Conservation (phyloP, 1,140 invertebrate species). For the Drosophila sucinea region DNA sequence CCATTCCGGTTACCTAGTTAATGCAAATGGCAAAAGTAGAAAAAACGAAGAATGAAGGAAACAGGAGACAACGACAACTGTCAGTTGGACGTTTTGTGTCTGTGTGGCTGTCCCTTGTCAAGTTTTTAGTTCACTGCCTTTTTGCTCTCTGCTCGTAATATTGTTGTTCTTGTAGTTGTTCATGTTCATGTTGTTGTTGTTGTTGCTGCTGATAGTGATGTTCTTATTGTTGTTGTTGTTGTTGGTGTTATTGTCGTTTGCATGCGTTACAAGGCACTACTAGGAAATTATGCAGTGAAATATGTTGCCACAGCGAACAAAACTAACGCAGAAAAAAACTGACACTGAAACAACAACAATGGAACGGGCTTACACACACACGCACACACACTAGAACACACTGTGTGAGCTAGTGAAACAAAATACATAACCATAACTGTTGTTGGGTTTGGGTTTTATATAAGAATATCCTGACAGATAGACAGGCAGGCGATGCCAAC, state of each 20-base stretch:
- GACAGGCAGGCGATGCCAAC: conserved; percentile 53
- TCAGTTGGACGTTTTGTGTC: conserved; percentile 69
- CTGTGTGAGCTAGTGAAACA: conserved; percentile 11
- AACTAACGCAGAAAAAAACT: conserved; percentile 29
- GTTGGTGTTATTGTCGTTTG: conserved; percentile 65
- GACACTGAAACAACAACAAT: conserved; percentile 37
- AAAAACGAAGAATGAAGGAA: conserved; percentile 27
- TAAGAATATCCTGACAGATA: conserved; percentile 63
- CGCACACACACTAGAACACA: conserved; percentile 6
- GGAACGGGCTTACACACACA: conserved; percentile 25
- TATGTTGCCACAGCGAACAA: conserved; percentile 68
- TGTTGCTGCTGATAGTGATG: conserved; percentile 10
- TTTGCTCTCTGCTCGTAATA: conserved; percentile 30
- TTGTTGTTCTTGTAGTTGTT: conserved; percentile 36
- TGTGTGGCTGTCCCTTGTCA: conserved; percentile 76
- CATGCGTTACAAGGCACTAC: conserved; percentile 64
- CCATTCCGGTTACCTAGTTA: conserved; percentile 13
- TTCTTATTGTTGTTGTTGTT: conserved; percentile 25
- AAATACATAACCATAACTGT: conserved; percentile 28
- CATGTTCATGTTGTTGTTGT: conserved; percentile 41
- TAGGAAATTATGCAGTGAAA: conserved; percentile 79
- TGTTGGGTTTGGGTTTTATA: conserved; percentile 42
- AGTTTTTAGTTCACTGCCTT: conserved; percentile 72
- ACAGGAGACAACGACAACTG: conserved; percentile 69
- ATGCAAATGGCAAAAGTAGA: conserved; percentile 1